Percentiles rank a stretch among this genome's conserved stretches.
Conservation (phyloP, 2,113 vertebrate species). For the Ageneiosus marmoratus region DNA sequence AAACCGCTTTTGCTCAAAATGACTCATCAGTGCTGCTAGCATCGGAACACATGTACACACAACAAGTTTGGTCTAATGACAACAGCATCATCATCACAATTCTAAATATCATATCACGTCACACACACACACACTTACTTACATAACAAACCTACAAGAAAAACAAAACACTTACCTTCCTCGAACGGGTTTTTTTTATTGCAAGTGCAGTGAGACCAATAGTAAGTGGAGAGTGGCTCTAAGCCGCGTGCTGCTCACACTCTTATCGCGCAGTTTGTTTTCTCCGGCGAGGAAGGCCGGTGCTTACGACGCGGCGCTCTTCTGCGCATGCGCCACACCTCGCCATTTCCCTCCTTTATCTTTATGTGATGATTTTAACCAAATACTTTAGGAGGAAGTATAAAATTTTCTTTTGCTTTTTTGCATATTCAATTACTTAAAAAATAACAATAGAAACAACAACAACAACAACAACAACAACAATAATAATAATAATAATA, state of each 20-base stretch:
- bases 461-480: background rate
- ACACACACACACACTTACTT: background rate
- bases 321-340: constrained; percentile 55
- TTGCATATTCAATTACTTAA: background rate
- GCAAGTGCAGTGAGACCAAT: background rate
- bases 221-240: background rate
- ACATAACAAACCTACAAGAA: background rate
- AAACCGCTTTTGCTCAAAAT: background rate
- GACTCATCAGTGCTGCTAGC: background rate
- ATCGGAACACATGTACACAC: constrained; percentile 35
- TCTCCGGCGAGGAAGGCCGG: constrained; percentile 55
- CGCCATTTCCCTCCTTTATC: background rate
- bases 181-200: background rate
- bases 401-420: too few relatives aligned
- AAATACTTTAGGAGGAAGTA: background rate
- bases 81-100: constrained; percentile 30
- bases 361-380: background rate
- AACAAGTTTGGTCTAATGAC: constrained; percentile 51
- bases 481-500: too few relatives aligned
- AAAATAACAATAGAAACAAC: too few relatives aligned
- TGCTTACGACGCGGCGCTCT: constrained; percentile 39
- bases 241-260: constrained; percentile 17
- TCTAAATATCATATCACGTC: background rate
- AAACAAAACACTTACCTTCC: background rate
- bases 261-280: constrained; percentile 60